A percentile compares a stretch with the other conserved stretches of the same genome.
These are phyloP conservation scores for Colostygia pectinataria DNA, from an alignment of 2,888 invertebrate species.

Conservation along the genomic window DNA sequence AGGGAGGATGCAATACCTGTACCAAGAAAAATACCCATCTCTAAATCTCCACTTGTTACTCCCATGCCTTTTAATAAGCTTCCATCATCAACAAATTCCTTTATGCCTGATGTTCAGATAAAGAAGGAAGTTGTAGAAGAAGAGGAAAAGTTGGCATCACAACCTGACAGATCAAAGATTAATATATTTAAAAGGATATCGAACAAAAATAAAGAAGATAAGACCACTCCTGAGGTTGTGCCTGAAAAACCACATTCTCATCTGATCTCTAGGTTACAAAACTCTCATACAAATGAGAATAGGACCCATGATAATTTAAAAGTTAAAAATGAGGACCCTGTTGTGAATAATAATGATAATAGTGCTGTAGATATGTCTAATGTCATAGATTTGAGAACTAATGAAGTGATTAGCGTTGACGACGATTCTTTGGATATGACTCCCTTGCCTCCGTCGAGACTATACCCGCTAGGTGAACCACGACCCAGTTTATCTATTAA, in stretches of 20 bases:
- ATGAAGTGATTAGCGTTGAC: slow-evolving; percentile 77
- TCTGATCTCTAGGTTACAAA: slow-evolving; percentile 75
- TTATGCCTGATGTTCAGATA: slow-evolving; percentile 66
- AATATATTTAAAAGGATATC: slow-evolving; percentile 95
- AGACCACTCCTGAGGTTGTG: slow-evolving; percentile 67
- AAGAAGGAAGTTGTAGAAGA: slow-evolving; percentile 80
- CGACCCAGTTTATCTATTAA: slow-evolving; percentile 69
- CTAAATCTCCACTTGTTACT: slow-evolving; percentile 73
- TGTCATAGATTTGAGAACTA: slow-evolving; percentile 75
- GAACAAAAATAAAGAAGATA: slow-evolving; percentile 87
- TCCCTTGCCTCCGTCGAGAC: slow-evolving; percentile 50
- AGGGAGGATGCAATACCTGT: slow-evolving; percentile 74
- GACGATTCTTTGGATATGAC: slow-evolving; percentile 72
- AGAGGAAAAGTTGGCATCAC: slow-evolving; percentile 86
- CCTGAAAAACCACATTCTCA: slow-evolving; percentile 70
- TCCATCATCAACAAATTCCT: slow-evolving; percentile 46
- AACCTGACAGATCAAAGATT: slow-evolving; percentile 92
- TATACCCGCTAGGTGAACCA: slow-evolving; percentile 44
- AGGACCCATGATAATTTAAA: slow-evolving; percentile 55
- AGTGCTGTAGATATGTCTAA: slow-evolving; percentile 77
- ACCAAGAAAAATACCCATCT: slow-evolving; percentile 77
- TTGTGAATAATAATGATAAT: slow-evolving; percentile 79
- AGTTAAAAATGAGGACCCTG: slow-evolving; percentile 63
- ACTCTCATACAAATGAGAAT: slow-evolving; percentile 58
- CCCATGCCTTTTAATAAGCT: slow-evolving; percentile 62